Base-by-base conservation (phyloP, 2,888 invertebrate species). In the Hirtodrosophila cameraria region DNA sequence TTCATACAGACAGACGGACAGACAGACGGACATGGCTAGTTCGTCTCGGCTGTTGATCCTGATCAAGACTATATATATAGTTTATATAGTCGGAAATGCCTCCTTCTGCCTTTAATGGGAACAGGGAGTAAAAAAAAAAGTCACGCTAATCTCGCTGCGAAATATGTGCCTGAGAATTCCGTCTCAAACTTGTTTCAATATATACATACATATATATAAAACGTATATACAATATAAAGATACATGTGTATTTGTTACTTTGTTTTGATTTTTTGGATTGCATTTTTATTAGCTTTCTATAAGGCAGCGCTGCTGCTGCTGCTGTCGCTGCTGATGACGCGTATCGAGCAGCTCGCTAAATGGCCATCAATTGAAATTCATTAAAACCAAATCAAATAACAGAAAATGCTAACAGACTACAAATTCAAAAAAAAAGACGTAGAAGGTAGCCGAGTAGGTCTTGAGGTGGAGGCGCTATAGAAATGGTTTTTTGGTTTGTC, bases 371-470 rank as follows among this genome's bases (percentile, higher is more conserved):
- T 74, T 74, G 79, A 78, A 74, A 74, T 74, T 74, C 70, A 74
- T 74, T 74, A 75, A 74, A 74, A 74, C 59, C 63, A 78, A 74
- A 74, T 78, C 79, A 73, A 74, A 73, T 60, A 64, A 52, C 30
- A 50, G n/a, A n/a, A n/a, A n/a, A n/a, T n/a, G n/a, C n/a, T n/a
- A 48, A 31, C 23, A 27, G 25, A 12, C 16, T 15, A 49, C 33
- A 36, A 30, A 18, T 41, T 12, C 31, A 23, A 23, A 25, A 36
- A 52, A 28, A 11, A 11, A 18, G 16, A 38, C 8, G n/a, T n/a
- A n/a, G n/a, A n/a, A n/a, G n/a, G n/a, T n/a, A n/a, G n/a, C n/a
- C n/a, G n/a, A n/a, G n/a, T n/a, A n/a, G n/a, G n/a, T n/a, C n/a
- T n/a, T n/a, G n/a, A n/a, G n/a, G n/a, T n/a, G n/a, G n/a, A n/a